Evolutionary conservation across 2,888 invertebrate genomes (phyloP).

Genomic region (Campoplex capitator): DNA sequence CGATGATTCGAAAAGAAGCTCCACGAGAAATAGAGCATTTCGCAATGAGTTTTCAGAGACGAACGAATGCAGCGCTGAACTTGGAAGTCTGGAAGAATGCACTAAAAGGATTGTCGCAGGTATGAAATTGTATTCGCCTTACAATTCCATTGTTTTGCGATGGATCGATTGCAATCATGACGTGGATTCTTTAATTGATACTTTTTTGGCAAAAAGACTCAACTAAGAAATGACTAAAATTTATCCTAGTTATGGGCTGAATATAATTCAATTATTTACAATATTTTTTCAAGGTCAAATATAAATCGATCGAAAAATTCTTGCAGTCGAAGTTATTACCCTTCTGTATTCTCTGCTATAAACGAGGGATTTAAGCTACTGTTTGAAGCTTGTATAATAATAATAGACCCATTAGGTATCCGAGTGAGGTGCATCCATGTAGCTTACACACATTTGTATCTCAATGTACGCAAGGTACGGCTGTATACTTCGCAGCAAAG

Average conservation of each 20-base stretch:
- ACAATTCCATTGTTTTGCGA: not conserved
- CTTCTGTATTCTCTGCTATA: not conserved
- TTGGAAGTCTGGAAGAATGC: constrained; percentile 76
- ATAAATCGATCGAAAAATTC: constrained; percentile 15
- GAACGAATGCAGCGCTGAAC: constrained; percentile 73
- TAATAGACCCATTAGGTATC: constrained; percentile 23
- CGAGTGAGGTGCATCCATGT: constrained; percentile 8
- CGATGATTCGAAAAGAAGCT: constrained; percentile 37
- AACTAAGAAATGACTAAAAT: not conserved
- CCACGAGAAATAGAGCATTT: constrained; percentile 41
- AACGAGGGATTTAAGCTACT: constrained; percentile 1
- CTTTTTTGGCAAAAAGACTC: not conserved
- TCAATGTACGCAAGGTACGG: constrained; percentile 23
- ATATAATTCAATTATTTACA: not conserved
- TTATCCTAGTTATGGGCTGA: too few relatives aligned
- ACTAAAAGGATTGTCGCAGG: constrained; percentile 77
- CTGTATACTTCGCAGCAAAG: constrained; percentile 49
- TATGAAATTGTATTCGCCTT: constrained; percentile 52
- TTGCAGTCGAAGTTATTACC: too few relatives aligned
- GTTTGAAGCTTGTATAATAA: not conserved
- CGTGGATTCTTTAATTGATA: not conserved
- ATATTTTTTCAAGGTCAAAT: not conserved
- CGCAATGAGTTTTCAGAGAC: constrained; percentile 68
- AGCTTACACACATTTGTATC: constrained; percentile 3
- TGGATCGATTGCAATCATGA: too few relatives aligned